Evolutionary conservation across 2,888 invertebrate genomes (phyloP).

Genomic region (Euphydryas editha): DNA sequence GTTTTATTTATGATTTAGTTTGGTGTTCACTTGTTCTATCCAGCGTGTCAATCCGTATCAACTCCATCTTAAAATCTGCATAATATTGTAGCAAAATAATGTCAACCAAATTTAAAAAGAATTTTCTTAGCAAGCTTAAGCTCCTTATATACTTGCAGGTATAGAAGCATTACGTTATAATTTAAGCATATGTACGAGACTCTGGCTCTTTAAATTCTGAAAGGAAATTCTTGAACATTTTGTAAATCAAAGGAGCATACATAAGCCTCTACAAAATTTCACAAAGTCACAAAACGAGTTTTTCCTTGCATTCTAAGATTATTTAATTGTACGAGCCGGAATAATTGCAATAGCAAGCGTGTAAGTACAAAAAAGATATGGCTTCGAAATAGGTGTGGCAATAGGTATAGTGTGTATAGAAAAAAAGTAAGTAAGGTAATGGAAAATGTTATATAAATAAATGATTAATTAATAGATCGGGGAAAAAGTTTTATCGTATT

Average conservation of each 20-base stretch:
- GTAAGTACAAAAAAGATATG: neutral
- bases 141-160: no score
- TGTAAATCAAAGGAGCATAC: neutral
- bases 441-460: no score
- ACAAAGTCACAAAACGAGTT: slow-evolving; percentile 8
- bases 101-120: neutral
- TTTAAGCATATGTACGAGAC: neutral
- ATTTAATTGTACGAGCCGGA: neutral
- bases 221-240: slow-evolving; percentile 14
- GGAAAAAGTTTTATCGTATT: no score
- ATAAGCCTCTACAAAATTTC: slow-evolving; percentile 12
- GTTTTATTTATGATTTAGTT: no score
- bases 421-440: no score
- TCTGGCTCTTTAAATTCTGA: slow-evolving; percentile 1
- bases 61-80: neutral
- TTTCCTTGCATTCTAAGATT: neutral
- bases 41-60: neutral
- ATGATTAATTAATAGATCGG: no score
- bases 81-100: neutral
- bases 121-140: neutral
- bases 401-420: no score
- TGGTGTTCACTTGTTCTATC: neutral
- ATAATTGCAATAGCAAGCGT: neutral
- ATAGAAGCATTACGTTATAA: neutral
- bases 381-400: no score